Evolutionary conservation across 2,797 vertebrate genomes (phyloP), one percentile per base, ranked within the genome.

Genomic region (Macropodus opercularis): DNA sequence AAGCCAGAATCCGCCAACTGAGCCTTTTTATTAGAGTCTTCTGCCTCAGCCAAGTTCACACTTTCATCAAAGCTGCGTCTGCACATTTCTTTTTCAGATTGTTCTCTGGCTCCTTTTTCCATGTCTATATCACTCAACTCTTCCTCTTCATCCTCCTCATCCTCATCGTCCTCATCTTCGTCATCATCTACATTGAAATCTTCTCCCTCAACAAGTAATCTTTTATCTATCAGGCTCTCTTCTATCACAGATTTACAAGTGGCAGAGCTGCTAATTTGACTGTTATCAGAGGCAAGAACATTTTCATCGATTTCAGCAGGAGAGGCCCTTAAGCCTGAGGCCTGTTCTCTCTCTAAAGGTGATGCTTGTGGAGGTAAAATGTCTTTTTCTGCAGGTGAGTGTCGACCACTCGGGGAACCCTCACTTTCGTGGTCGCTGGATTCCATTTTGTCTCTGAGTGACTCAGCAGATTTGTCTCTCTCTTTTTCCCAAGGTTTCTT

Each of bases 51-150:
- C 51, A 75, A 48, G 14, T 26, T 49, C 32, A 85, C 46, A 8
- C 56, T 39, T 24, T 65, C 76, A 63, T 77, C 83, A 60, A 79
- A 84, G 63, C 68, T 56, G 35, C 48, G 73, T 54, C 90, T 92
- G 35, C 89, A 88, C 23, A 77, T 86, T 72, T 96, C 95, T 82
- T 99, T 99, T 71, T 99, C 97, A 18, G 97, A 95, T 63, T 92
- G 92, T 76, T 99, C 97, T 75, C 91, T 94, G 44, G 96, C 96
- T 2, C 97, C 96, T 71, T 99, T 99, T 79, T 99, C 97, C 73
- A 96, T 60, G 81, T 98, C 96, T 0, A 95, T 92, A 83, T 98
- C 97, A 70, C 95, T 96, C 6, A 63, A 81, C 29, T 92, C 94
- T 21, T 38, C 32, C 44, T 89, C 84, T 14, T 86, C 85, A 41